phyloP scores from a whole-genome alignment of 2,797 vertebrate genomes.

The Kryptolebias ocellatus region DNA sequence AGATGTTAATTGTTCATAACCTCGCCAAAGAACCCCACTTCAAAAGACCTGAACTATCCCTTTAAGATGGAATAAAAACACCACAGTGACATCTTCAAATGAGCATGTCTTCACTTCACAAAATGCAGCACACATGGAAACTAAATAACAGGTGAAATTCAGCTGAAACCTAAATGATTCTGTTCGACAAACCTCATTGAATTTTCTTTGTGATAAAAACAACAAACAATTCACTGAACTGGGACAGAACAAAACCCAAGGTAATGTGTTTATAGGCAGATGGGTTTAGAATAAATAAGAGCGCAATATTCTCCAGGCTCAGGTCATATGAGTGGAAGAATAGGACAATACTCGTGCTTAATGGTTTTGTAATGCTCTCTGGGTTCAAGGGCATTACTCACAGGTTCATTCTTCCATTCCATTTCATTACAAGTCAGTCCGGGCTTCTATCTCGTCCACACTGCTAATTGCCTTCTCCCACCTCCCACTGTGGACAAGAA shows the following conservation, averaged over 20 bases:
- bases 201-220: constrained; percentile 5
- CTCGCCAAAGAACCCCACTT: no score
- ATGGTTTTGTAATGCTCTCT: constrained; percentile 52
- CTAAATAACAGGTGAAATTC: constrained; percentile 6
- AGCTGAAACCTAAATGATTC: constrained; percentile 5
- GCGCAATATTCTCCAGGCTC: constrained; percentile 13
- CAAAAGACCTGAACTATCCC: no score
- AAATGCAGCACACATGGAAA: neutral
- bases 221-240: constrained; percentile 15
- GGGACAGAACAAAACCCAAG: neutral
- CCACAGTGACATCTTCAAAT: no score
- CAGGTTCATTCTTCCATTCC: constrained; percentile 80
- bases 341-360: constrained; percentile 23
- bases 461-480: constrained; percentile 87
- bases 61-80: no score
- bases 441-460: constrained; percentile 83
- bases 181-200: constrained; percentile 15
- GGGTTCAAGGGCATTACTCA: constrained; percentile 73
- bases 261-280: constrained; percentile 10
- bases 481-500: constrained; percentile 80
- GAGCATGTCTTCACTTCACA: neutral
- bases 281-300: constrained; percentile 22
- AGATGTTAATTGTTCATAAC: no score
- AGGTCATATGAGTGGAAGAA: constrained; percentile 19
- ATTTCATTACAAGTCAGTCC: constrained; percentile 89